A percentile compares a stretch with the other conserved stretches of the same genome.
phyloP scores from a whole-genome alignment of 2,888 invertebrate species.

The Phortica okadai region DNA sequence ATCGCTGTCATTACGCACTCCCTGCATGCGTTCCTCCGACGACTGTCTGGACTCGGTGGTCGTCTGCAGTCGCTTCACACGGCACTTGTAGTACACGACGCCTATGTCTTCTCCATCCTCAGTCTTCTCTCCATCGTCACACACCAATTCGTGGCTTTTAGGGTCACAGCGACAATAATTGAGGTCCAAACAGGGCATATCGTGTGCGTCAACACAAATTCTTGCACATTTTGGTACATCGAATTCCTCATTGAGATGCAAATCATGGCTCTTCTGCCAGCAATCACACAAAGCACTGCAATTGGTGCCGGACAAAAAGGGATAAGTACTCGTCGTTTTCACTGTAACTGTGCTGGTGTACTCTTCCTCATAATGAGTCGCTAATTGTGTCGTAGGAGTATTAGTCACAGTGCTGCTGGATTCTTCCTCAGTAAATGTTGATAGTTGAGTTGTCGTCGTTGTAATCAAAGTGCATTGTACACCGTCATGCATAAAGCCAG shows the following conservation, averaged over 20 bases:
- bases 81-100: slow-evolving; percentile 37
- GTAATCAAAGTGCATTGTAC: not conserved
- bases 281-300: slow-evolving; percentile 54
- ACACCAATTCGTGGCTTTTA: slow-evolving; percentile 42
- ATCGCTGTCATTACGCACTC: not conserved
- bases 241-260: slow-evolving; percentile 4
- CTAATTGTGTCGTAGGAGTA: not conserved
- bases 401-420: not conserved
- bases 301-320: slow-evolving; percentile 23
- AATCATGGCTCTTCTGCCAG: slow-evolving; percentile 50
- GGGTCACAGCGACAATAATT: slow-evolving; percentile 52
- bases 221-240: slow-evolving; percentile 47
- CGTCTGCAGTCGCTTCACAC: slow-evolving; percentile 26
- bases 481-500: slow-evolving; percentile 39
- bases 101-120: not conserved
- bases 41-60: not conserved
- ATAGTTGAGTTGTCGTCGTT: slow-evolving; percentile 9
- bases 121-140: slow-evolving; percentile 29
- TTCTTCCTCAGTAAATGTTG: not conserved
- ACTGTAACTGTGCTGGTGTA: not conserved
- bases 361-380: not conserved
- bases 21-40: not conserved
- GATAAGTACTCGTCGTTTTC: not conserved
- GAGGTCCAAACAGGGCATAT: slow-evolving; percentile 58
- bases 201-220: slow-evolving; percentile 54